phyloP scores from a whole-genome alignment of 1,140 invertebrate genomes.

The Delia radicum region DNA sequence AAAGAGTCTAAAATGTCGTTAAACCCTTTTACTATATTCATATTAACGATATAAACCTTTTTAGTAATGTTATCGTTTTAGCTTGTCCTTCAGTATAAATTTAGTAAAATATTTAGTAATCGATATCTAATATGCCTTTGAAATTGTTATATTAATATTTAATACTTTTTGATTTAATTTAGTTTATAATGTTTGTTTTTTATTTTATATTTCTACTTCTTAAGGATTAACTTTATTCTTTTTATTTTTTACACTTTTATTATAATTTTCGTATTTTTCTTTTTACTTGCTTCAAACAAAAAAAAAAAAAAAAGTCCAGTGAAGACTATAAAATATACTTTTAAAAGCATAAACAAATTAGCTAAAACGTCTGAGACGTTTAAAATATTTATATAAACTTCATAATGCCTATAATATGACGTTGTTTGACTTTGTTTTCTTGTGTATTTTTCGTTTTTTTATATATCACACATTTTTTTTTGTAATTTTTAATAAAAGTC shows the following conservation, averaged over 20 bases:
- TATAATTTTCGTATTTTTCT: not conserved
- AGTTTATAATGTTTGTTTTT: not conserved
- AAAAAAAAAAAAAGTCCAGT: not conserved
- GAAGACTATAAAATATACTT: not conserved
- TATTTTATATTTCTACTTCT: not conserved
- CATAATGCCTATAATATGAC: too few relatives aligned
- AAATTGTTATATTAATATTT: not conserved
- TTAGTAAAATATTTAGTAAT: not conserved
- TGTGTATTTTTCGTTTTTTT: too few relatives aligned
- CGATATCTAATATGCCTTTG: not conserved
- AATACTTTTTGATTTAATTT: not conserved
- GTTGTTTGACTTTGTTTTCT: too few relatives aligned
- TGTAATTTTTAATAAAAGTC: too few relatives aligned
- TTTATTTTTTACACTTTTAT: not conserved
- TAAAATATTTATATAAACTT: too few relatives aligned
- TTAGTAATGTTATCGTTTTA: not conserved
- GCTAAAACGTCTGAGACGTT: not conserved
- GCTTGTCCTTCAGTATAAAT: not conserved
- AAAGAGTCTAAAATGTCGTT: too few relatives aligned
- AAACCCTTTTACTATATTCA: too few relatives aligned
- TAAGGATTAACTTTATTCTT: not conserved
- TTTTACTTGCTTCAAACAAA: not conserved
- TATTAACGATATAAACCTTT: too few relatives aligned
- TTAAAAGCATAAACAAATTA: not conserved
- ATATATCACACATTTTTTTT: too few relatives aligned